Evolutionary conservation across 2,797 vertebrate species (phyloP).

Genomic region (Sorex maritimensis): DNA sequence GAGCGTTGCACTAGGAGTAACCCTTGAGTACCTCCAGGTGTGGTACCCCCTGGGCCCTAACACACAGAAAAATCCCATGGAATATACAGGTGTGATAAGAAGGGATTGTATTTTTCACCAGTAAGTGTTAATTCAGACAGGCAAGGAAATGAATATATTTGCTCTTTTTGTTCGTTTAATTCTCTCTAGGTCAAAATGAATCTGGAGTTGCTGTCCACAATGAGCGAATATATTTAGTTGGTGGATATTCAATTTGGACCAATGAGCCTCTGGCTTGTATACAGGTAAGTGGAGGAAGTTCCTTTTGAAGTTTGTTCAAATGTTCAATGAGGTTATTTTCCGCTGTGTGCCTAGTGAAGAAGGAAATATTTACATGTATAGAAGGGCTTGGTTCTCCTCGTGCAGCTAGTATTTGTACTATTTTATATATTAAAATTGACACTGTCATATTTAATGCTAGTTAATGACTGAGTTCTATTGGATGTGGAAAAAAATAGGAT

Average conservation of each 20-base stretch:
- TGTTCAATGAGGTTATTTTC: conserved; percentile 81
- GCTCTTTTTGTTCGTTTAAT: conserved; percentile 71
- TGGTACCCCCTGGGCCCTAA: no score
- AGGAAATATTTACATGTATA: conserved; percentile 67
- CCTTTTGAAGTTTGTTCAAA: conserved; percentile 84
- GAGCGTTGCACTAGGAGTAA: no score
- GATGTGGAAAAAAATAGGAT: not conserved
- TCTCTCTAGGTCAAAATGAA: conserved; percentile 96
- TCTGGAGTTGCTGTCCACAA: conserved; percentile 97
- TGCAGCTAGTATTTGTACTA: conserved; percentile 26
- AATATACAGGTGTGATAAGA: conserved; percentile 55
- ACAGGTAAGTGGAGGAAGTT: conserved; percentile 93
- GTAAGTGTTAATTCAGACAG: conserved; percentile 87
- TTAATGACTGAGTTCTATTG: conserved; percentile 40
- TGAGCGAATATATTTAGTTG: conserved; percentile 98
- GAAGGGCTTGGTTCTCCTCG: conserved; percentile 70
- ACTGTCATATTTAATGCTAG: not conserved
- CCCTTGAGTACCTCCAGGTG: no score
- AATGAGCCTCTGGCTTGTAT: conserved; percentile 99
- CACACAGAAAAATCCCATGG: not conserved
- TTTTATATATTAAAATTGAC: conserved; percentile 43
- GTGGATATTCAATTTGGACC: conserved; percentile 99
- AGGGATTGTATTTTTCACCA: conserved; percentile 11
- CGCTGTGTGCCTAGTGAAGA: conserved; percentile 77
- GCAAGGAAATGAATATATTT: conserved; percentile 84